Evolutionary conservation across 2,113 vertebrate species (phyloP), one percentile per base, ranked within the genome.

Genomic region (Corydoras maculifer): DNA sequence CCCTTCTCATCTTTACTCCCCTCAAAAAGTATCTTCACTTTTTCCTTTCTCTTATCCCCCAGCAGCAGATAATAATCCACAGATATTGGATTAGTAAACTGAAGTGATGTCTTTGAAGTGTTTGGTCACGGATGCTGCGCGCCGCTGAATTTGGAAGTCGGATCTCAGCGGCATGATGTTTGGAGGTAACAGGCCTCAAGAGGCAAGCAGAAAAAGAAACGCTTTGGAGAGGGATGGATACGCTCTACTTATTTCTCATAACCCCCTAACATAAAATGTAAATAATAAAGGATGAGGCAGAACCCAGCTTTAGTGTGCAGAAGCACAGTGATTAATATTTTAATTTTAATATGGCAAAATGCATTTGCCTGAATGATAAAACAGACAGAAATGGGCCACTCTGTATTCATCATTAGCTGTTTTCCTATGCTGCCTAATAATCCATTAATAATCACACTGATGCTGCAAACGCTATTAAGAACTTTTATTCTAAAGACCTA

Each of bases 71-170:
- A 57, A 71, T 65, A 68, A 73, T 77, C 69, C 75, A 35, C 29
- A 43, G 35, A 76, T 72, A 49, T 60, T 57, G 69, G 74, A 81
- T 83, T 79, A 77, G 54, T 63, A 48, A 76, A 74, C 72, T 77
- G 60, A 75, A 65, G 58, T 58, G 15, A 71, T 65, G 70, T 68
- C 77, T 79, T 80, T 84, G 81, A 84, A 82, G 78, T 82, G 77
- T 81, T 85, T 80, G 63, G 79, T 82, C 81, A 83, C 68, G 69
- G 80, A 66, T 61, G 71, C 68, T 72, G 68, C 14, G 43, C 32
- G 71, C 66, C 48, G 55, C 68, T 62, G 60, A 65, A 64, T 73
- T 77, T 68, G 14, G 62, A 58, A 68, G 54, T 58, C 58, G 48
- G 54, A 58, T 66, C 50, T 68, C 12, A 9, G 13, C 49, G 71